Conservation (phyloP, 2,888 invertebrate species). For the Omphaloscelis lunosa region DNA sequence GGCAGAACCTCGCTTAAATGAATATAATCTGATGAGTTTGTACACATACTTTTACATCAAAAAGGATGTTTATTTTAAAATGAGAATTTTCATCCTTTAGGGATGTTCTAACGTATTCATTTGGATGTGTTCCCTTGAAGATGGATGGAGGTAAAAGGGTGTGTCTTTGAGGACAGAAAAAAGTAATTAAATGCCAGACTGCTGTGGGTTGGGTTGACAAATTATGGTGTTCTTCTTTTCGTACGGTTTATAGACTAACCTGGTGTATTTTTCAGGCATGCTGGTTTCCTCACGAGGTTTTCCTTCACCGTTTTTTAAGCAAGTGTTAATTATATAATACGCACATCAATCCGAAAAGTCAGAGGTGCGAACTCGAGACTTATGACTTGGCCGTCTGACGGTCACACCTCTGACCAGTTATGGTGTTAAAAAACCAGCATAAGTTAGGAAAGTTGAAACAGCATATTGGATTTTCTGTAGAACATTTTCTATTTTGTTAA, state of each 20-base stretch:
- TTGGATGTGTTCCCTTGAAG: conserved; percentile 45
- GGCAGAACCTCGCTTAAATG: conserved; percentile 23
- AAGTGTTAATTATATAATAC: too few species aligned
- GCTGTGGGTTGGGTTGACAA: conserved; percentile 24
- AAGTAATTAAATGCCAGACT: conserved; percentile 46
- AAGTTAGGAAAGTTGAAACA: neutral
- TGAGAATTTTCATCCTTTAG: conserved; percentile 46
- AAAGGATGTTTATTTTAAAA: conserved; percentile 57
- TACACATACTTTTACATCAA: conserved; percentile 37
- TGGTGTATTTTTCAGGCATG: too few species aligned
- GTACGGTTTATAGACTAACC: too few species aligned
- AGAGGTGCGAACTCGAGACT: too few species aligned
- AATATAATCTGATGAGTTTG: conserved; percentile 52
- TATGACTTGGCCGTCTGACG: too few species aligned
- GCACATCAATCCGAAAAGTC: too few species aligned
- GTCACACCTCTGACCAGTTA: too few species aligned
- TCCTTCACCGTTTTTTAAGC: too few species aligned
- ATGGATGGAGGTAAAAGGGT: conserved; percentile 42
- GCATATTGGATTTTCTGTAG: neutral
- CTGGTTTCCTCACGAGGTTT: too few species aligned
- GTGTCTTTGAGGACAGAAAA: conserved; percentile 47
- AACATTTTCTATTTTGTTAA: too few species aligned
- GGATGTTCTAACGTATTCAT: conserved; percentile 51
- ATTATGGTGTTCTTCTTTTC: too few species aligned
- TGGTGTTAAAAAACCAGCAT: conserved; percentile 17